Conservation (phyloP, 1,140 invertebrate genomes). For the Drosophila tropicalis region DNA sequence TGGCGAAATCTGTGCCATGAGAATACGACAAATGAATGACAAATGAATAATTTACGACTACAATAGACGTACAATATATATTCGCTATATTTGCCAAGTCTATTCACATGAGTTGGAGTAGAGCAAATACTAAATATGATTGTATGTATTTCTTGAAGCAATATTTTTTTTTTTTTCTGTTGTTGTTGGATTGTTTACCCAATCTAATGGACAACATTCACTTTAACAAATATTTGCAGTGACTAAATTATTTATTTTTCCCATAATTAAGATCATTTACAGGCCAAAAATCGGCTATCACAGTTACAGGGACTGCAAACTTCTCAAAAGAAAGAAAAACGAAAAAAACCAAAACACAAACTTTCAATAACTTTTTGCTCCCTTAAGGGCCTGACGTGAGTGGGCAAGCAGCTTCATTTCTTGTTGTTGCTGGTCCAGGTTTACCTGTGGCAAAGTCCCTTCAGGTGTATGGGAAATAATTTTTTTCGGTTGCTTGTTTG, state of each 20-base stretch:
- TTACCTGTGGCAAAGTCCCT: slow-evolving; percentile 17
- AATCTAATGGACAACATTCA: slow-evolving; percentile 57
- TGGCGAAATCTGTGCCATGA: slow-evolving; percentile 34
- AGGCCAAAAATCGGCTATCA: not conserved
- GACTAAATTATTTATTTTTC: slow-evolving; percentile 7
- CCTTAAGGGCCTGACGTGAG: not conserved
- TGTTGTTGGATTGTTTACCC: slow-evolving; percentile 34
- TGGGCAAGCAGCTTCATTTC: not conserved
- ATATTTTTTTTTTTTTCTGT: too few relatives aligned
- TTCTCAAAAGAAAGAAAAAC: not conserved
- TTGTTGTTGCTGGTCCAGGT: not conserved
- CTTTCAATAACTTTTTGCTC: not conserved
- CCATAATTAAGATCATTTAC: slow-evolving; percentile 14
- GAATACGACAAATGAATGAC: slow-evolving; percentile 27
- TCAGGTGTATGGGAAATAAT: slow-evolving; percentile 15
- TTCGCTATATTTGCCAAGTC: slow-evolving; percentile 27
- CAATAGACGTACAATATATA: slow-evolving; percentile 18
- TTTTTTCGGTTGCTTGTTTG: slow-evolving; percentile 42
- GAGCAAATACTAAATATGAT: slow-evolving; percentile 14
- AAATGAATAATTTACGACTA: slow-evolving; percentile 29
- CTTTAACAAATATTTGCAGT: slow-evolving; percentile 18
- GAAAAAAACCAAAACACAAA: not conserved
- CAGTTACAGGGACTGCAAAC: not conserved
- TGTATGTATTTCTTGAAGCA: not conserved
- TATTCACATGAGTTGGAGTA: slow-evolving; percentile 25